Evolutionary conservation across 2,888 invertebrate genomes (phyloP).

Genomic region (Thecocarcelia acutangulata): DNA sequence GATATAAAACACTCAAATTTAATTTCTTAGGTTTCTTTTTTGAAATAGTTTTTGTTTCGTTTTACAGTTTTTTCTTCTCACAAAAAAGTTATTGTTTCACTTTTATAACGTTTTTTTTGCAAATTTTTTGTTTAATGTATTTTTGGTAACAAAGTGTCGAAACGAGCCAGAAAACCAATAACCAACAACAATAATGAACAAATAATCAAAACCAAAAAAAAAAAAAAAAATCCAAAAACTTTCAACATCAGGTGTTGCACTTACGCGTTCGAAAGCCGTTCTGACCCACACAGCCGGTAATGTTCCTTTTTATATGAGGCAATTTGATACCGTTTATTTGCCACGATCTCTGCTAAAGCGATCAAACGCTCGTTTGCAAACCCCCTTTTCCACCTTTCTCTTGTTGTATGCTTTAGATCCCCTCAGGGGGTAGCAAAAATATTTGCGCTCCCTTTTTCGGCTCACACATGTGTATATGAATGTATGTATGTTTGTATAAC

Average conservation of each 20-base stretch:
- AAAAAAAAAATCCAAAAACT: slow-evolving; percentile 65
- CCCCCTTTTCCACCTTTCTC: slow-evolving; percentile 69
- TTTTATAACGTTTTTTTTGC: slow-evolving; percentile 38
- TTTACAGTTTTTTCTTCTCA: slow-evolving; percentile 3
- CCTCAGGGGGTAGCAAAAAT: slow-evolving; percentile 42
- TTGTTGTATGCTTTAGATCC: slow-evolving; percentile 18
- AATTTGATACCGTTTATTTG: slow-evolving; percentile 81
- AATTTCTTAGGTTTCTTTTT: neutral
- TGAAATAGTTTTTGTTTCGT: slow-evolving; percentile 30
- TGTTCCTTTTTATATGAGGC: slow-evolving; percentile 82
- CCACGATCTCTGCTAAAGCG: slow-evolving; percentile 72
- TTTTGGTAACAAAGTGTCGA: slow-evolving; percentile 21
- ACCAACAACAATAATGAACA: slow-evolving; percentile 48
- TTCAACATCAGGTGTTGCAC: slow-evolving; percentile 83
- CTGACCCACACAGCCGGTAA: slow-evolving; percentile 90
- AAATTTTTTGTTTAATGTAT: slow-evolving; percentile 46
- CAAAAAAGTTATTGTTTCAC: slow-evolving; percentile 27
- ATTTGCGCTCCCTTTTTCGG: slow-evolving; percentile 78
- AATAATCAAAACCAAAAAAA: slow-evolving; percentile 27
- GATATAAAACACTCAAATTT: slow-evolving; percentile 42
- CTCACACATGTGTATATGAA: slow-evolving; percentile 75
- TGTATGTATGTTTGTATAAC: no score
- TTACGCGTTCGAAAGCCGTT: slow-evolving; percentile 98
- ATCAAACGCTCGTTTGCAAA: slow-evolving; percentile 25
- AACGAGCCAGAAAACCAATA: slow-evolving; percentile 62